phyloP scores from a whole-genome alignment of 2,113 vertebrate species.

The Nothobranchius kuhntae region DNA sequence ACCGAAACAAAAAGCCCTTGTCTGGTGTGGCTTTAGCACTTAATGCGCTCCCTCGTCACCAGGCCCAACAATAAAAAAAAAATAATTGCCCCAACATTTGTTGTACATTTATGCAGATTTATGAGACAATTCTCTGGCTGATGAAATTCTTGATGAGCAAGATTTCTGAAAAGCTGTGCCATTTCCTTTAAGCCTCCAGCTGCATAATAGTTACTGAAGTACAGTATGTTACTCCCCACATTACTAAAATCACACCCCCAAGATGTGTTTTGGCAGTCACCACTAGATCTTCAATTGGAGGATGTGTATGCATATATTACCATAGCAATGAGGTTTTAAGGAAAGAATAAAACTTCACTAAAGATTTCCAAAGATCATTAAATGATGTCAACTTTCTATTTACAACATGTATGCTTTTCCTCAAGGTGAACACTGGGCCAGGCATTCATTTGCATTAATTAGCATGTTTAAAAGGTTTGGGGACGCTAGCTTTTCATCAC shows the following conservation, averaged over 20 bases:
- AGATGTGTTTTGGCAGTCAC: conserved; percentile 55
- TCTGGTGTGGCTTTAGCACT: not conserved
- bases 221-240: conserved; percentile 37
- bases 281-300: conserved; percentile 58
- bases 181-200: conserved; percentile 26
- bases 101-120: conserved; percentile 1
- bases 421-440: conserved; percentile 77
- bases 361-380: conserved; percentile 76
- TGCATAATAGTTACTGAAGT: conserved; percentile 42
- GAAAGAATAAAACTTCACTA: conserved; percentile 52
- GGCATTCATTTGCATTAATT: conserved; percentile 81
- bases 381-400: conserved; percentile 76
- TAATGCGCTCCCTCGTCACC: not conserved
- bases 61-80: not conserved
- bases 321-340: conserved; percentile 68
- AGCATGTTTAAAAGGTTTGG: conserved; percentile 71
- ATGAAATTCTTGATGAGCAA: conserved; percentile 15
- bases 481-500: conserved; percentile 64
- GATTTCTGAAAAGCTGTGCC: not conserved
- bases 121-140: not conserved
- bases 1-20: not conserved
- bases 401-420: conserved; percentile 77
- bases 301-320: conserved; percentile 65
- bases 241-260: conserved; percentile 36
- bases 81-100: not conserved